phyloP scores from a whole-genome alignment of 2,797 vertebrate genomes.

The Clarias platycephalus region DNA sequence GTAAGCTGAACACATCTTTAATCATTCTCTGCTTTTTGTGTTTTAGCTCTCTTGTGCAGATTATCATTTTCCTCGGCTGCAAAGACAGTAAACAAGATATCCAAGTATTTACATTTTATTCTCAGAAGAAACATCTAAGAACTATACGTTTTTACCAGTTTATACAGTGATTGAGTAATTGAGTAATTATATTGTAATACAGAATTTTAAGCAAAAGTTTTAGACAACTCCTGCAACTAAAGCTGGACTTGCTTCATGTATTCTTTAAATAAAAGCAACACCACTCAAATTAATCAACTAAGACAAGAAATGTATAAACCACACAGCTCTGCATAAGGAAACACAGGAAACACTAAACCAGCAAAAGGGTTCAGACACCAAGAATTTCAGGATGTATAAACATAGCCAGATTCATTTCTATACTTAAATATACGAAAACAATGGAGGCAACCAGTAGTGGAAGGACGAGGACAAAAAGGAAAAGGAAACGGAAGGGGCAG shows the following conservation, averaged over 20 bases:
- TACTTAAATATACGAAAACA: not conserved
- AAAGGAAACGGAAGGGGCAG: not conserved
- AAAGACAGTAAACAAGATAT: not conserved
- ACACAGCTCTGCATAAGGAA: not conserved
- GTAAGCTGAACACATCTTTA: too few species aligned
- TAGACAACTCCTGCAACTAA: not conserved
- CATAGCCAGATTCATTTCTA: not conserved
- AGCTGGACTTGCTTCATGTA: not conserved
- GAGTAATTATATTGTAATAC: too few species aligned
- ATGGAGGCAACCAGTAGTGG: not conserved
- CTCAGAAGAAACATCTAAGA: not conserved
- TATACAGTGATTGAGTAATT: not conserved
- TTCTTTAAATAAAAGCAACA: not conserved
- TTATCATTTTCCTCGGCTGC: not conserved
- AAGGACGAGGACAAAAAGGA: slow-evolving; percentile 1
- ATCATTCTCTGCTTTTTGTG: too few species aligned
- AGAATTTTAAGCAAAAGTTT: not conserved
- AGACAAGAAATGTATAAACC: not conserved
- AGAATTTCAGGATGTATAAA: not conserved
- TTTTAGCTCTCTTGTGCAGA: too few species aligned
- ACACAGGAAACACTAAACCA: not conserved
- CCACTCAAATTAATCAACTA: not conserved
- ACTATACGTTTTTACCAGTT: not conserved
- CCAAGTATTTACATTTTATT: not conserved
- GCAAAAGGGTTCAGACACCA: too few species aligned